These are phyloP conservation scores for Mastomys coucha DNA, from an alignment of 2,113 vertebrate species.

Conservation along the genomic window DNA sequence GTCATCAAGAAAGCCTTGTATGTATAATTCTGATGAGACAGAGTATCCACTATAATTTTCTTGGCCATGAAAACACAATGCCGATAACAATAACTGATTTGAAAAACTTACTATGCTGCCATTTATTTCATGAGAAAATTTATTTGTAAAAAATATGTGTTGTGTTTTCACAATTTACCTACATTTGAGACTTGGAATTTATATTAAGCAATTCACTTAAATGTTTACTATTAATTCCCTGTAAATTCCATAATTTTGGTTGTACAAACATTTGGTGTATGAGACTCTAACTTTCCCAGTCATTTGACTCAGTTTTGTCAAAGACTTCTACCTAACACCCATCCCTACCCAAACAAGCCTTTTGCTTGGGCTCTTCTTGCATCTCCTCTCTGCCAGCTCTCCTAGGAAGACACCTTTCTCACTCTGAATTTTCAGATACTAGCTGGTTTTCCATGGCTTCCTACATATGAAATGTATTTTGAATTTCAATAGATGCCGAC, in stretches of 20 bases:
- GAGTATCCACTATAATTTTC: not conserved
- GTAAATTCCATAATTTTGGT: not conserved
- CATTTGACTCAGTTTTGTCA: not conserved
- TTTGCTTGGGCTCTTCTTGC: not conserved
- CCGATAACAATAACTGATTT: not conserved
- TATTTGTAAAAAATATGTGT: too few species aligned
- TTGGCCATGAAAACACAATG: not conserved
- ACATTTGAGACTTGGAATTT: not conserved
- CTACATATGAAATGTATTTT: not conserved
- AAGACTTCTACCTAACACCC: not conserved
- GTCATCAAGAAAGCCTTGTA: not conserved
- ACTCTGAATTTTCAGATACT: not conserved
- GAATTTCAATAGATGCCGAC: rapidly evolving
- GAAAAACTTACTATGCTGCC: not conserved
- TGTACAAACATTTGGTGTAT: not conserved
- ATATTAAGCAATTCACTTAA: not conserved
- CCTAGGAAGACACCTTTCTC: not conserved
- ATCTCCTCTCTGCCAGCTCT: not conserved
- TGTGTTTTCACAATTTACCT: not conserved
- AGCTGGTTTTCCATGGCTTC: not conserved
- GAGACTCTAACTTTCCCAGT: not conserved
- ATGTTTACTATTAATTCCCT: not conserved
- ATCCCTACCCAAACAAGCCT: not conserved
- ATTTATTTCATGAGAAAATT: not conserved
- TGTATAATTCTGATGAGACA: not conserved